Evolutionary conservation across 2,113 vertebrate species (phyloP).

Genomic region (Setophaga kirtlandii): DNA sequence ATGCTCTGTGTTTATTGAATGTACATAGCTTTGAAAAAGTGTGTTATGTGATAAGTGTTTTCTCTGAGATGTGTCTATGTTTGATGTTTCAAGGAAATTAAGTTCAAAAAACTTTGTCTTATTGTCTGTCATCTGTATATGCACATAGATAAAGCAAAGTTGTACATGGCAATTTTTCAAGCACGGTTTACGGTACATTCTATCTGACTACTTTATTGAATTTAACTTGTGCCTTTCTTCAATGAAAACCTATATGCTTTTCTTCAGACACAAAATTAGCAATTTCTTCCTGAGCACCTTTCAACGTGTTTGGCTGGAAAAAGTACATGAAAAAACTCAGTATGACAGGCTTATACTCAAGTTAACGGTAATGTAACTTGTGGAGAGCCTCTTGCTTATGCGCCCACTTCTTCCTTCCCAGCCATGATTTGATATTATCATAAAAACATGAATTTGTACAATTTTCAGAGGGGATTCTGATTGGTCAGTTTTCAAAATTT

Average conservation of each 20-base stretch:
- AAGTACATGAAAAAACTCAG: constrained; percentile 94
- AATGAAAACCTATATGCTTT: constrained; percentile 91
- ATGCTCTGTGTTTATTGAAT: not conserved
- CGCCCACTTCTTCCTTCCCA: constrained; percentile 73
- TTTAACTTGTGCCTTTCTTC: constrained; percentile 76
- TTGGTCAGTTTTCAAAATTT: constrained; percentile 80
- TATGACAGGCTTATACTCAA: constrained; percentile 95
- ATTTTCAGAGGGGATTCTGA: constrained; percentile 83
- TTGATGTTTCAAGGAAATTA: not conserved
- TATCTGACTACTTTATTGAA: constrained; percentile 59
- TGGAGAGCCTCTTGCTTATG: constrained; percentile 75
- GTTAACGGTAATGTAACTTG: constrained; percentile 95
- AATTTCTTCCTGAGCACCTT: constrained; percentile 99
- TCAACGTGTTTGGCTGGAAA: constrained; percentile 95
- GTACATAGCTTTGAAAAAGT: not conserved
- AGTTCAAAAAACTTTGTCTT: not conserved
- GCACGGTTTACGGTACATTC: not conserved
- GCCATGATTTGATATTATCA: constrained; percentile 76
- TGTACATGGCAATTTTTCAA: constrained; percentile 36
- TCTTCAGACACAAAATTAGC: constrained; percentile 97
- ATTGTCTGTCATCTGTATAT: not conserved
- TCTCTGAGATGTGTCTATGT: not conserved
- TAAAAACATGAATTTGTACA: constrained; percentile 78
- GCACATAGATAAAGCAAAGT: not conserved
- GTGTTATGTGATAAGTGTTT: not conserved